Evolutionary conservation across 2,113 vertebrate species (phyloP), one percentile per base, ranked within the genome.

Genomic region (Glaucidium brasilianum): DNA sequence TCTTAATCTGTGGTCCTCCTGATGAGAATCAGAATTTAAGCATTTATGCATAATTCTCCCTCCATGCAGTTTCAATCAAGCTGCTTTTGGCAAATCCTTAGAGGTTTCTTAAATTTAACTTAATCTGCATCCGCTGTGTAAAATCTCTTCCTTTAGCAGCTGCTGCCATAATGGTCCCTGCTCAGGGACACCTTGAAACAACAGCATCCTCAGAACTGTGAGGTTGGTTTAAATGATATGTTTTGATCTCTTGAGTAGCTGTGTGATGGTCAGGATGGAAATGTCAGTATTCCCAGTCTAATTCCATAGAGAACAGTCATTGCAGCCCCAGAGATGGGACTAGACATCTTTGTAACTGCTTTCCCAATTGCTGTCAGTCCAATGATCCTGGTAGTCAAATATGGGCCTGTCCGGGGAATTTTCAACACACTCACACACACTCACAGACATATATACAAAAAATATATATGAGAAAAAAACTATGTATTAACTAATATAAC

Each of bases 41-140:
- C 34, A 89, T 34, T 92, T 92, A 56, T 17, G 47, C 22, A 60
- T 74, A 79, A 72, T 91, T 92, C 27, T 87, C 49, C 32, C 45
- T 71, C 53, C 43, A 32, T 81, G 45, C 23, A 56, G 23, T 79
- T 96, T 95, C 58, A 79, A 52, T 91, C 64, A 85, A 78, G 39
- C 32, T 87, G 45, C 52, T 79, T 78, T 81, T 3, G 12, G 34
- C 32, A 87, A 89, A 85, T 50, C 83, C 60, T 89, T 62, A 43
- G 49, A 79, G 47, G 16, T 35, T 72, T 89, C 45, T 94, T 72
- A 89, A 75, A 92, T 75, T 94, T 92, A 75, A 92, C 62, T 93
- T 58, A 68, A 17, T 74, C 49, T 53, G 50, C 34, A 87, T 91
- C 39, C 66, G 23, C 27, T 35, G n/a, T 68, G 26, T 78, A 53